Evolutionary conservation across 2,888 invertebrate genomes (phyloP).

Genomic region (Tachina fera): DNA sequence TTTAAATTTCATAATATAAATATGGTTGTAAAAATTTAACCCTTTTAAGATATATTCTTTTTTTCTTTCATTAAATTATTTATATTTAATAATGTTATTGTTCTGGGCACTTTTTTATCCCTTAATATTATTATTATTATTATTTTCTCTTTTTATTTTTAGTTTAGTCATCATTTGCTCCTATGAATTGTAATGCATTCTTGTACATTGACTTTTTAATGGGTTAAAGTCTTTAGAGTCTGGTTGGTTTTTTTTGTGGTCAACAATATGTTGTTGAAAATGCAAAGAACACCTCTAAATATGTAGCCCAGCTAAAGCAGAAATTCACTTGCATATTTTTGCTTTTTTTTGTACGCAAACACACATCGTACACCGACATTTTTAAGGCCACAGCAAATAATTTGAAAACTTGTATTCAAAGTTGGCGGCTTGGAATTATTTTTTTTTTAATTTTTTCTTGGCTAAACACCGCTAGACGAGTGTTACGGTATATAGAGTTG

Average conservation of each 20-base stretch:
- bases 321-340: slow-evolving; percentile 59
- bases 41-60: neutral
- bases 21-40: slow-evolving; percentile 20
- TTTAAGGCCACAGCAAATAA: slow-evolving; percentile 65
- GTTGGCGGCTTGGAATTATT: slow-evolving; percentile 28
- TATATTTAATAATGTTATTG: neutral
- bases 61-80: neutral
- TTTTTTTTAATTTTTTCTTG: slow-evolving; percentile 33
- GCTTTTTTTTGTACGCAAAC: neutral
- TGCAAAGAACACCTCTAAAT: slow-evolving; percentile 38
- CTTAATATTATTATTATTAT: neutral
- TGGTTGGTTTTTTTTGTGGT: slow-evolving; percentile 23
- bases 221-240: slow-evolving; percentile 34
- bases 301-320: slow-evolving; percentile 25
- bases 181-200: neutral
- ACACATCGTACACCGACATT: slow-evolving; percentile 17
- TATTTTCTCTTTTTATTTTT: neutral
- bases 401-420: slow-evolving; percentile 61
- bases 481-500: slow-evolving; percentile 69
- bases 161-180: neutral
- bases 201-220: neutral
- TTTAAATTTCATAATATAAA: slow-evolving; percentile 30
- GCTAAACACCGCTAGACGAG: slow-evolving; percentile 64
- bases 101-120: neutral
- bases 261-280: slow-evolving; percentile 50